Conservation (phyloP, 1,140 invertebrate genomes). For the Euura saliciscinereae region DNA sequence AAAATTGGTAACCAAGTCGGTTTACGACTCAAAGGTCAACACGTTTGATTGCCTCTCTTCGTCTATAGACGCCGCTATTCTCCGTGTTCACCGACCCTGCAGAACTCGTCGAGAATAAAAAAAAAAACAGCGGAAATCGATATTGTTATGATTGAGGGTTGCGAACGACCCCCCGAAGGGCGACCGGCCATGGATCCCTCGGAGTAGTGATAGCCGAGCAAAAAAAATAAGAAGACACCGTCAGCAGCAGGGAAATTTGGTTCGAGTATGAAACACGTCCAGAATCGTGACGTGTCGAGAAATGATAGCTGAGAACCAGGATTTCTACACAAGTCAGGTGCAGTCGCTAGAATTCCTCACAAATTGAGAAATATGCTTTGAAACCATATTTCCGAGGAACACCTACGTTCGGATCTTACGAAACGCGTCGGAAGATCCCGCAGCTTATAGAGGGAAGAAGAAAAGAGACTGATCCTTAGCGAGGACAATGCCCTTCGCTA, state of each 20-base stretch:
- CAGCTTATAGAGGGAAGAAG: background rate
- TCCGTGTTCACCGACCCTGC: background rate
- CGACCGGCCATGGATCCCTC: no score
- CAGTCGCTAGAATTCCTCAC: no score
- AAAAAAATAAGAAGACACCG: background rate
- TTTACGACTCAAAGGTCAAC: background rate
- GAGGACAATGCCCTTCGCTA: constrained; percentile 19
- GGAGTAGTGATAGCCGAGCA: background rate
- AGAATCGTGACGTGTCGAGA: background rate
- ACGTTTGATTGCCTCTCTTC: background rate
- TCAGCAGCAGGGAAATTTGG: background rate
- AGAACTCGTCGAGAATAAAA: background rate
- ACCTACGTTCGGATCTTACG: no score
- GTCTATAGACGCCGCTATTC: background rate
- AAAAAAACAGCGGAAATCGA: background rate
- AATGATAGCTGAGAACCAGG: background rate
- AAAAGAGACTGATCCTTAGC: constrained; percentile 10
- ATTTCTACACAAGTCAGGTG: no score
- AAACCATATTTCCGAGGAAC: no score
- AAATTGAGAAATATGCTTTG: no score
- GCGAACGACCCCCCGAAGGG: background rate
- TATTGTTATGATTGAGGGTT: background rate
- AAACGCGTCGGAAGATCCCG: no score
- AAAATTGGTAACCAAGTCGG: no score
- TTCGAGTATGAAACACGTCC: background rate